A percentile compares a stretch with the other conserved stretches of the same genome.
Conservation (phyloP, 1,140 invertebrate species). For the Phymastichus coffea region DNA sequence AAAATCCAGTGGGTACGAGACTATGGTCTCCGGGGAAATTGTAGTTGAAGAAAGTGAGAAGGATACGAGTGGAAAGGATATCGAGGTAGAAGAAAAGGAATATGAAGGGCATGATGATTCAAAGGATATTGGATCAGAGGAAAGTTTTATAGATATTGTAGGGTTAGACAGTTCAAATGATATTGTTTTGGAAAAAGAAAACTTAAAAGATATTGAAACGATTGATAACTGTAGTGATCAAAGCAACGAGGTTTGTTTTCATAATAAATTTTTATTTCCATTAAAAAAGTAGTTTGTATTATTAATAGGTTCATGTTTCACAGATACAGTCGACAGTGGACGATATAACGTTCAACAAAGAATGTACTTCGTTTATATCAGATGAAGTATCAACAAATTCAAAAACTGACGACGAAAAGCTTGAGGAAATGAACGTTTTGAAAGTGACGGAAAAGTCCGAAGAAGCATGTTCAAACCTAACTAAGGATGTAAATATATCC, state of each 20-base stretch:
- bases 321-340: constrained; percentile 5
- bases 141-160: too few relatives aligned
- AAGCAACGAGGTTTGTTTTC: too few relatives aligned
- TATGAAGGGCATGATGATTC: neutral
- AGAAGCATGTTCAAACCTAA: neutral
- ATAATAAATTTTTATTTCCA: too few relatives aligned
- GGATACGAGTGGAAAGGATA: neutral
- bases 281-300: constrained; percentile 1
- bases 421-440: constrained; percentile 37
- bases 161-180: too few relatives aligned
- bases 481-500: constrained; percentile 27
- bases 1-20: constrained; percentile 35
- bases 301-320: too few relatives aligned
- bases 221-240: too few relatives aligned
- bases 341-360: too few relatives aligned
- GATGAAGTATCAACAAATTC: constrained; percentile 33
- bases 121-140: neutral
- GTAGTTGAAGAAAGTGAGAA: neutral
- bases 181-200: too few relatives aligned
- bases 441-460: constrained; percentile 22
- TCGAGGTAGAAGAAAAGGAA: neutral
- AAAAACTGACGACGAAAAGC: constrained; percentile 46
- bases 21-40: constrained; percentile 19
- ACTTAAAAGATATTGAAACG: too few relatives aligned
- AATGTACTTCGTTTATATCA: too few relatives aligned